A percentile compares a stretch with the other conserved stretches of the same genome.
Conservation (phyloP, 2,797 vertebrate genomes). For the Rhadinocentrus ornatus region DNA sequence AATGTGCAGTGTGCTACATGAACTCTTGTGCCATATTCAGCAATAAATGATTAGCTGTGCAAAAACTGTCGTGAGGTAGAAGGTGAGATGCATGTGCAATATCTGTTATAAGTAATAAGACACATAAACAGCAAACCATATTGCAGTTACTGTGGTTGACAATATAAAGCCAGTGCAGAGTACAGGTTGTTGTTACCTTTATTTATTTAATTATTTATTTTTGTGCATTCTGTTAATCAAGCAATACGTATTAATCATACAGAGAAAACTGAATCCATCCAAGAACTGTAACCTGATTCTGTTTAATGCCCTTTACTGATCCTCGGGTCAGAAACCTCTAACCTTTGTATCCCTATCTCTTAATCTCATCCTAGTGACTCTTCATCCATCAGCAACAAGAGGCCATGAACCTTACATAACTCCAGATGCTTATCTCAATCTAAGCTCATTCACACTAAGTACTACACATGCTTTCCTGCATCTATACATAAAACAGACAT, state of each 20-base stretch:
- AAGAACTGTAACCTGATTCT: slow-evolving; percentile 45
- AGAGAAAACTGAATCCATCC: slow-evolving; percentile 39
- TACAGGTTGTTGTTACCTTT: background rate
- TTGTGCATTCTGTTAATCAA: slow-evolving; percentile 13
- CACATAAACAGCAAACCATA: too few species aligned
- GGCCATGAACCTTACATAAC: slow-evolving; percentile 26
- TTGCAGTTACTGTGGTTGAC: too few species aligned
- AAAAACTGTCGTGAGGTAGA: too few species aligned
- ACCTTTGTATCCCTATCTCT: slow-evolving; percentile 41
- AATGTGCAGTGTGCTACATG: too few species aligned
- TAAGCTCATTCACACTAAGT: slow-evolving; percentile 58
- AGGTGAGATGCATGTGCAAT: too few species aligned
- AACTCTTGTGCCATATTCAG: too few species aligned
- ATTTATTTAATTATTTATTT: background rate
- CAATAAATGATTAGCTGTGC: too few species aligned
- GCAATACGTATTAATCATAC: slow-evolving; percentile 58
- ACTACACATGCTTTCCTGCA: slow-evolving; percentile 35
- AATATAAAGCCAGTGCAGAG: too few species aligned
- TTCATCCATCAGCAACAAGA: slow-evolving; percentile 56
- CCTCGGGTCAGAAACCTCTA: slow-evolving; percentile 49
- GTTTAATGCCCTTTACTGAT: slow-evolving; percentile 57
- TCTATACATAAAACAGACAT: slow-evolving; percentile 39
- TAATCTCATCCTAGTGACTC: slow-evolving; percentile 48
- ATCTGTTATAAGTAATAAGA: too few species aligned
- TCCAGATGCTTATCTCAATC: slow-evolving; percentile 47